Conservation (phyloP, 1,140 invertebrate genomes). For the Sarcophaga bullata region DNA sequence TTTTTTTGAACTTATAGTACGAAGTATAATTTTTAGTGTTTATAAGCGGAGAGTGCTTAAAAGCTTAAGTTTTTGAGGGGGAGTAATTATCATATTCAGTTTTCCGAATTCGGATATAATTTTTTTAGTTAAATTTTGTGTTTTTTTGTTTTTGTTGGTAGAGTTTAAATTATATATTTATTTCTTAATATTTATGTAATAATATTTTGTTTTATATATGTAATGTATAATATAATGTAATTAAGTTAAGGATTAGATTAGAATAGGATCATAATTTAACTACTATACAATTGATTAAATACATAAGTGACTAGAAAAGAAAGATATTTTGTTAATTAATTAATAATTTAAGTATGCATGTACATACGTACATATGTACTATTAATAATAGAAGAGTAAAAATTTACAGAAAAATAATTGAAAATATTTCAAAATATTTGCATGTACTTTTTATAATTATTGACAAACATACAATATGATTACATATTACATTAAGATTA, state of each 20-base stretch:
- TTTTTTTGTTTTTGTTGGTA: too few species aligned
- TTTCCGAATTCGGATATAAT: too few species aligned
- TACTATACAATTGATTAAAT: conserved; percentile 15
- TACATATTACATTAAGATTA: background rate
- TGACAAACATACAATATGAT: background rate
- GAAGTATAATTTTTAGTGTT: too few species aligned
- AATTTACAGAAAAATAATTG: conserved; percentile 22
- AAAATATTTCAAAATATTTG: background rate
- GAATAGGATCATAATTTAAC: background rate
- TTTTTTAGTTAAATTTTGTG: too few species aligned
- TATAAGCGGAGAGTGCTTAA: too few species aligned
- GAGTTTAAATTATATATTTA: too few species aligned
- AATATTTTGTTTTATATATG: background rate
- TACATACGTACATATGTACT: background rate
- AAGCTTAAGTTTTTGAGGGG: too few species aligned
- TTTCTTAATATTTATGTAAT: background rate
- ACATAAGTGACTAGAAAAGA: conserved; percentile 1
- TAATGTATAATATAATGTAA: background rate
- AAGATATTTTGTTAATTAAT: background rate
- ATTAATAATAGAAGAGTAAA: background rate
- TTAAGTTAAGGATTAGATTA: background rate
- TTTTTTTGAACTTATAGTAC: too few species aligned
- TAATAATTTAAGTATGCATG: background rate
- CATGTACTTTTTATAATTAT: background rate
- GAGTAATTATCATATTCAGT: too few species aligned